Base-by-base conservation (phyloP, 2,888 invertebrate genomes). In the Acanthosepion esculentum region DNA sequence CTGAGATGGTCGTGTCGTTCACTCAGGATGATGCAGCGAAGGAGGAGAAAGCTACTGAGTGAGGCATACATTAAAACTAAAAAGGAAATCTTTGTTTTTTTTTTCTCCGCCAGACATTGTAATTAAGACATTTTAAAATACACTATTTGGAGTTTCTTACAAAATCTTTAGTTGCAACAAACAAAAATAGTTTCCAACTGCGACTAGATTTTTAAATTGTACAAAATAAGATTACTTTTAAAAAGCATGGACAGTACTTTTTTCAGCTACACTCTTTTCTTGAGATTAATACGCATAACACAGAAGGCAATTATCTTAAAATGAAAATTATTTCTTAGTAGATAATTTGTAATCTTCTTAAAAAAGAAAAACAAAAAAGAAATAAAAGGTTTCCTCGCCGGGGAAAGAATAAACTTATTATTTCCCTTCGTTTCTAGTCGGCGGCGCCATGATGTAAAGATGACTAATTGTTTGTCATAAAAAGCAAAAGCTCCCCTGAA, bases 371-470 rank as follows among this genome's bases (percentile, higher is more conserved):
- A 41, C 41, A 41, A 41, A 41, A 41, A 41, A 41, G 41, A 78
- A 78, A 33, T 15, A 12, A 78, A 78, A n/a, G 12, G 10, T 15
- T n/a, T 78, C n/a, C n/a, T 15, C 12, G 6, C 5, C 78, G 5
- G n/a, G 41, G n/a, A n/a, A 78, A n/a, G n/a, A 33, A n/a, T n/a
- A 78, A 78, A 78, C 78, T n/a, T 78, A 78, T n/a, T 78, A 78
- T 78, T 78, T 33, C 78, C n/a, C 78, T 78, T 78, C 78, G 78
- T 78, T 78, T 33, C 78, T 33, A 78, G 78, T 78, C n/a, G 78
- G n/a, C 78, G 78, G 10, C 78, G 78, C 78, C 78, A 78, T 78
- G 78, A 78, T 78, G 78, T 78, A 78, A 78, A 78, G 78, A 78
- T 78, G 78, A 78, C 78, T 78, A 78, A 78, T 78, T 78, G 78